Evolutionary conservation across 2,797 vertebrate genomes (phyloP).

Genomic region (Poecilia wingei): DNA sequence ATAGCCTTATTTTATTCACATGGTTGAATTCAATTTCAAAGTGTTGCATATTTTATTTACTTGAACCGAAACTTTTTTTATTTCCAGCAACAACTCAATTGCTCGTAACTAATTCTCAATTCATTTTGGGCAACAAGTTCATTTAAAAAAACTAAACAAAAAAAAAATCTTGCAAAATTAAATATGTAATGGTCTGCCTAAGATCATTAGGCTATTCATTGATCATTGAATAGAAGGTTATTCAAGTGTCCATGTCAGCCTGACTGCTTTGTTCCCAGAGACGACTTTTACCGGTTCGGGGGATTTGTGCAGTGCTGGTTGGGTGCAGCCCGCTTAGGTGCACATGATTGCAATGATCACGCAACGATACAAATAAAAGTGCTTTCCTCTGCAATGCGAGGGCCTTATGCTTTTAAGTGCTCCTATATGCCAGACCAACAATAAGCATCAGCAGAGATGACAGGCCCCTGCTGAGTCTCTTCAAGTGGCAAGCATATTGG

Average conservation of each 20-base stretch:
- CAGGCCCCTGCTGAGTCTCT: not conserved
- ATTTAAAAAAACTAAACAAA: not conserved
- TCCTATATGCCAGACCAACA: not conserved
- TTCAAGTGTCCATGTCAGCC: not conserved
- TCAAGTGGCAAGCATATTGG: not conserved
- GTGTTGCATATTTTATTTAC: not conserved
- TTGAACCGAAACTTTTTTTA: not conserved
- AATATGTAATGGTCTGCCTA: not conserved
- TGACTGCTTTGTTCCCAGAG: not conserved
- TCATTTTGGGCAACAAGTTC: not conserved
- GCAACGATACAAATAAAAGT: not conserved
- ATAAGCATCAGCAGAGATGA: slow-evolving; percentile 36
- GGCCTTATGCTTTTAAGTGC: not conserved
- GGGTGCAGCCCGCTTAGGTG: not conserved
- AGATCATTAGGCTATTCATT: not conserved
- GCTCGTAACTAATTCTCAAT: not conserved
- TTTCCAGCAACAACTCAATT: not conserved
- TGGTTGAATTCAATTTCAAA: not conserved
- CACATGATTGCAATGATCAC: not conserved
- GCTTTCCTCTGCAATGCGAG: not conserved
- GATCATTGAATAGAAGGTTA: not conserved
- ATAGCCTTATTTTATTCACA: not conserved
- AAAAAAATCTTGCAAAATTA: not conserved
- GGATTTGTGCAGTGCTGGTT: not conserved
- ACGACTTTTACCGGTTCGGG: not conserved